These are phyloP conservation scores for Neoascia interrupta DNA, from an alignment of 2,888 invertebrate genomes.

Conservation along the genomic window DNA sequence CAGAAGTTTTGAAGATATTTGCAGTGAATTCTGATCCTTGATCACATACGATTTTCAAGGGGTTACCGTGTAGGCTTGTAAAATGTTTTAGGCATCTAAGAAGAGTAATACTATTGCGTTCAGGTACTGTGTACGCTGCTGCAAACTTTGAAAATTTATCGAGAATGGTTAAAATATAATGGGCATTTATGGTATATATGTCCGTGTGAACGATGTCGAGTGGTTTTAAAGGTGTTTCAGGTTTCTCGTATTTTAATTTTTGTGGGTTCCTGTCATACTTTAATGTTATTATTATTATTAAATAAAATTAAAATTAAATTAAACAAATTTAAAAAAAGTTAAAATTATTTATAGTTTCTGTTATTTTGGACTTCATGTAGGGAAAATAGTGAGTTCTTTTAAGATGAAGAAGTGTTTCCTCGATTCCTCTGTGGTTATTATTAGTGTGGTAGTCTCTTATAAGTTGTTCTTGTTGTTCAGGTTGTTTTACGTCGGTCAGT, in stretches of 20 bases:
- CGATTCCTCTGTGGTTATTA: neutral
- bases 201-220: slow-evolving; percentile 18
- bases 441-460: neutral
- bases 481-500: neutral
- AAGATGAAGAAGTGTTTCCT: neutral
- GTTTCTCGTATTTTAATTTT: slow-evolving; percentile 31
- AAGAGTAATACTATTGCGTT: slow-evolving; percentile 1
- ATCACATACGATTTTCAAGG: slow-evolving; percentile 6
- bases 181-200: slow-evolving; percentile 8
- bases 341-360: no score
- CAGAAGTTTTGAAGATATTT: slow-evolving; percentile 19
- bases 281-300: no score
- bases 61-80: slow-evolving; percentile 21
- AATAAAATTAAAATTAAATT: no score
- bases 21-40: slow-evolving; percentile 14
- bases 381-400: neutral
- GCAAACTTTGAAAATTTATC: slow-evolving; percentile 27
- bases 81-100: slow-evolving; percentile 28
- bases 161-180: slow-evolving; percentile 2
- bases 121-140: neutral
- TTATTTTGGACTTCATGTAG: slow-evolving; percentile 32
- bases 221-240: slow-evolving; percentile 33
- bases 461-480: neutral
- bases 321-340: no score
- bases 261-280: slow-evolving; percentile 57